Evolutionary conservation across 2,888 invertebrate species (phyloP).

Genomic region (Synanthedon vespiformis): DNA sequence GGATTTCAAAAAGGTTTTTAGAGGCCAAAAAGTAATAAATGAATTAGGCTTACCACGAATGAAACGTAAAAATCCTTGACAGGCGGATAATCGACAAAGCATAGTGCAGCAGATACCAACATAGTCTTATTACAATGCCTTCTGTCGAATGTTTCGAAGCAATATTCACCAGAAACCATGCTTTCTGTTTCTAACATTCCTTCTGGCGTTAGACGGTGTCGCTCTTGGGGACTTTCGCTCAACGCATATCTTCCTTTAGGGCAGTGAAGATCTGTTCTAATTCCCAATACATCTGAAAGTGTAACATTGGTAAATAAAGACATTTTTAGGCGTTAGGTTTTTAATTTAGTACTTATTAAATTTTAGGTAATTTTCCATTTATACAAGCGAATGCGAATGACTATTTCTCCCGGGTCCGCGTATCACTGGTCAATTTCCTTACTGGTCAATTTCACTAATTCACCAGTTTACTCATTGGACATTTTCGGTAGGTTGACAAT

Average conservation of each 20-base stretch:
- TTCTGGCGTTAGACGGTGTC: constrained; percentile 29
- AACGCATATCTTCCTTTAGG: constrained; percentile 30
- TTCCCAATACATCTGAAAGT: constrained; percentile 40
- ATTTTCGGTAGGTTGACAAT: too few relatives aligned
- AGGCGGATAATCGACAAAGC: constrained; percentile 28
- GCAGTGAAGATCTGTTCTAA: constrained; percentile 34
- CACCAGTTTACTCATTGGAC: too few relatives aligned
- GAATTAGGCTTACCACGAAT: constrained; percentile 40
- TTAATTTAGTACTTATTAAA: too few relatives aligned
- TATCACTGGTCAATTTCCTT: too few relatives aligned
- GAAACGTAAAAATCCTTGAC: constrained; percentile 41
- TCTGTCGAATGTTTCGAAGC: constrained; percentile 52
- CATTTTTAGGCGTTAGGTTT: neutral
- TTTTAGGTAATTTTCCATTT: too few relatives aligned
- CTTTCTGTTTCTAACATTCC: constrained; percentile 21
- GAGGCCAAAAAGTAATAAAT: too few relatives aligned
- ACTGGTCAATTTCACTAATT: too few relatives aligned
- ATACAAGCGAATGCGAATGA: too few relatives aligned
- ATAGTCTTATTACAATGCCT: constrained; percentile 14
- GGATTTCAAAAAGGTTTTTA: too few relatives aligned
- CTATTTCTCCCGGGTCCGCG: too few relatives aligned
- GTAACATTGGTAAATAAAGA: neutral
- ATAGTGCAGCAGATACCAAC: constrained; percentile 34
- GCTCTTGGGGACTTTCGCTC: constrained; percentile 26
- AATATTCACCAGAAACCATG: constrained; percentile 33